Percentiles rank a stretch among this genome's conserved stretches.
Evolutionary conservation across 2,113 vertebrate genomes (phyloP).

Genomic region (Cacatua alba): DNA sequence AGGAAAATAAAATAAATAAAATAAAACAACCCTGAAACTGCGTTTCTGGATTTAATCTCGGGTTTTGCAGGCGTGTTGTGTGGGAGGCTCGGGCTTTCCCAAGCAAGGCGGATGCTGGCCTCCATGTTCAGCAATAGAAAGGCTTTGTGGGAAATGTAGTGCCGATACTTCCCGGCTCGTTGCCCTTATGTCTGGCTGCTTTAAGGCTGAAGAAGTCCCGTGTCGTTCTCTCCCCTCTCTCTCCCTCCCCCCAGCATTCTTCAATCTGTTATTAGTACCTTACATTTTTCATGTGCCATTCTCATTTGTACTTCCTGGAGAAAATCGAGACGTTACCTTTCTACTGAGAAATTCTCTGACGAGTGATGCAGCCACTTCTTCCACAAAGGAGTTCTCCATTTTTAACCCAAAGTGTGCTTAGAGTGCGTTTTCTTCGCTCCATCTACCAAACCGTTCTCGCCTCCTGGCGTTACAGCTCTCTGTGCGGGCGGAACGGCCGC

Average conservation of each 20-base stretch:
- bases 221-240: neutral
- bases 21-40: neutral
- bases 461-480: neutral
- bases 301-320: neutral
- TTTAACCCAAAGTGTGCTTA: neutral
- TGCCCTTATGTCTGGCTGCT: accelerated
- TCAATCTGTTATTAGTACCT: neutral
- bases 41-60: neutral
- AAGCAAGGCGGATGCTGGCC: neutral
- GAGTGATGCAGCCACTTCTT: conserved; percentile 89
- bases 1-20: neutral
- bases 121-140: accelerated
- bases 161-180: neutral
- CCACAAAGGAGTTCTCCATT: conserved; percentile 80
- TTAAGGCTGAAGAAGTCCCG: neutral
- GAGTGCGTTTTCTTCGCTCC: neutral
- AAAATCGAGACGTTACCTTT: conserved; percentile 77
- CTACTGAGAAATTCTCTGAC: conserved; percentile 91
- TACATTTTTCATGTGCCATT: neutral
- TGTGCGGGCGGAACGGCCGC: neutral
- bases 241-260: neutral
- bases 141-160: conserved; percentile 73
- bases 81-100: neutral
- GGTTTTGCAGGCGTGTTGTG: accelerated
- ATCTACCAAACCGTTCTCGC: neutral